A percentile compares a stretch with the other conserved stretches of the same genome.
These are phyloP conservation scores for Lonchura striata DNA, from an alignment of 2,113 vertebrate genomes.

Conservation along the genomic window DNA sequence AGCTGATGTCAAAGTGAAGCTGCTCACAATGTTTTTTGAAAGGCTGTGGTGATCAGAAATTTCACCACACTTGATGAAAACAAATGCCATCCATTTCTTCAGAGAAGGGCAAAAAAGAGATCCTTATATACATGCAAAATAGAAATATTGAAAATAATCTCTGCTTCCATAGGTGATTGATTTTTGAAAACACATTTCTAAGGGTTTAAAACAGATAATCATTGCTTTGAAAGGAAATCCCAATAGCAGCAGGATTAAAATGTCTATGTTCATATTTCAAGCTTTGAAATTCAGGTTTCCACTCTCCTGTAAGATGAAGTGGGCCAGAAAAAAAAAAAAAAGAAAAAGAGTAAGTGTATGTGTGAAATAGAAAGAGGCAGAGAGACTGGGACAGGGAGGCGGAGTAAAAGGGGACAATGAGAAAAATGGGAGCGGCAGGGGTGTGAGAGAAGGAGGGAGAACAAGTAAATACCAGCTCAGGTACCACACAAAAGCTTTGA, in stretches of 20 bases:
- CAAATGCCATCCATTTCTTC: not conserved
- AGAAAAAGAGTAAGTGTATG: fast-evolving
- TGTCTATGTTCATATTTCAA: not conserved
- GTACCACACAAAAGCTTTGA: not conserved
- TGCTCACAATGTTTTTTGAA: not conserved
- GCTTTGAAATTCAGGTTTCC: not conserved
- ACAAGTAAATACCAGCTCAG: not conserved
- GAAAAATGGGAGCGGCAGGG: not conserved
- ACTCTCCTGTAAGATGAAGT: not conserved
- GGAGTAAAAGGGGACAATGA: not conserved
- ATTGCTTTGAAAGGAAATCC: not conserved
- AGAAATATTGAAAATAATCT: not conserved
- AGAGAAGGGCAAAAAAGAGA: not conserved
- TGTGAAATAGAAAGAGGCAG: not conserved
- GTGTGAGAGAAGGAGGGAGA: not conserved
- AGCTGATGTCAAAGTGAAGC: not conserved
- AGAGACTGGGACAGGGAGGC: not conserved
- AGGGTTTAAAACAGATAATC: not conserved
- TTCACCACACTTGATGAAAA: not conserved
- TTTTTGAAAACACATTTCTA: not conserved
- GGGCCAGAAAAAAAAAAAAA: not conserved
- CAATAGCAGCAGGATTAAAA: not conserved
- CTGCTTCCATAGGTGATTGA: not conserved
- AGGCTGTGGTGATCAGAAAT: not conserved
- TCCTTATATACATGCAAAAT: not conserved